These are phyloP conservation scores for Onychostruthus taczanowskii DNA, from an alignment of 2,113 vertebrate genomes.

Conservation along the genomic window DNA sequence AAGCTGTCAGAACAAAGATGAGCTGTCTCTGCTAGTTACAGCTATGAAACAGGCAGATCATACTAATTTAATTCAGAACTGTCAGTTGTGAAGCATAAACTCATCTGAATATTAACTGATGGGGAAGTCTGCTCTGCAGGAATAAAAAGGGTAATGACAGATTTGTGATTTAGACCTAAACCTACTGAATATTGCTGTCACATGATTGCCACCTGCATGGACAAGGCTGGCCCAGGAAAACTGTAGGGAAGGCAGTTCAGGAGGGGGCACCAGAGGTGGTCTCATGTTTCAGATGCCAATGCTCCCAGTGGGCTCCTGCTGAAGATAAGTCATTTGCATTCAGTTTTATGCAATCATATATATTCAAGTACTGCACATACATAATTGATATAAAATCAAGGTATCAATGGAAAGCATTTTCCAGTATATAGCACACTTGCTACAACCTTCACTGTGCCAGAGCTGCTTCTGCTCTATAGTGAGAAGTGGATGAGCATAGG, in stretches of 20 bases:
- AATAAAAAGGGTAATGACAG: background rate
- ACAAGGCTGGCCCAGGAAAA: background rate
- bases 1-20: background rate
- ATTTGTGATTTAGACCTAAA: background rate
- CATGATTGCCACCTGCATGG: background rate
- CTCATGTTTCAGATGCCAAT: background rate
- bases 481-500: background rate
- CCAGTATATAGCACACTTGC: background rate
- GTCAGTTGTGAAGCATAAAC: background rate
- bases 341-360: background rate
- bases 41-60: background rate
- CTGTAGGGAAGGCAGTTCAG: background rate
- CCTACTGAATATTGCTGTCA: background rate
- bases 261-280: background rate
- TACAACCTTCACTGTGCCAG: background rate
- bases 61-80: background rate
- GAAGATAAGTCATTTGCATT: background rate
- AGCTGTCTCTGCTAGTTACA: background rate
- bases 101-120: background rate
- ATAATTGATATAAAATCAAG: background rate
- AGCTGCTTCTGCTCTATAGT: background rate
- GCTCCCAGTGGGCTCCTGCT: background rate
- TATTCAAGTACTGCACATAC: background rate
- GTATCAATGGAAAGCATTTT: background rate
- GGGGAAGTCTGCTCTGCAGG: background rate